Conservation (phyloP, 2,797 vertebrate species). For the Xiphophorus birchmanni region DNA sequence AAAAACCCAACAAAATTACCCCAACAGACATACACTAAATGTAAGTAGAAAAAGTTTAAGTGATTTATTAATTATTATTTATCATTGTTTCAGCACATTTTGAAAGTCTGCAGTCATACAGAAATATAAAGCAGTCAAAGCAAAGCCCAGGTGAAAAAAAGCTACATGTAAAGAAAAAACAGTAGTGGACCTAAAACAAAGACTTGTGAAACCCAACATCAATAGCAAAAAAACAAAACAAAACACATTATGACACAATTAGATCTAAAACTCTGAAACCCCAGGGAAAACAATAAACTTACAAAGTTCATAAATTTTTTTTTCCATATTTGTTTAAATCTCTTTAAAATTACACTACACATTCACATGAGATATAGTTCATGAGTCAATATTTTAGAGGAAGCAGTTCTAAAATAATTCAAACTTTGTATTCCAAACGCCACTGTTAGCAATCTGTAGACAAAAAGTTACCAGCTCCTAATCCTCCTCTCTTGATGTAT, state of each 20-base stretch:
- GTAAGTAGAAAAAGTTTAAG: too few relatives aligned
- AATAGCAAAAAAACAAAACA: not conserved
- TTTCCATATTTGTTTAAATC: not conserved
- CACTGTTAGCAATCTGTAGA: slow-evolving; percentile 14
- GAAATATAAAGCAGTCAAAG: not conserved
- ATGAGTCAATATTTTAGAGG: not conserved
- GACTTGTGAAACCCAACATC: not conserved
- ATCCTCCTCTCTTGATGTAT: slow-evolving; percentile 13
- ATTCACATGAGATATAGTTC: not conserved
- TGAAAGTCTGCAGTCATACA: not conserved
- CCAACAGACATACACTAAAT: too few relatives aligned
- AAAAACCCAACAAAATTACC: too few relatives aligned
- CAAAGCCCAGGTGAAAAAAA: not conserved
- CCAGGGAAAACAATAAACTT: not conserved
- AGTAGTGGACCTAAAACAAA: not conserved
- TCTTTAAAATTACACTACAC: not conserved
- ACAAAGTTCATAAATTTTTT: not conserved
- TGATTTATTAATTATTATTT: too few relatives aligned
- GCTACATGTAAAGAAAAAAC: not conserved
- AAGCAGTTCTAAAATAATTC: not conserved
- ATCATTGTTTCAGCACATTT: not conserved
- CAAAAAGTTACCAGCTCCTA: slow-evolving; percentile 1
- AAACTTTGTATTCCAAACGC: not conserved
- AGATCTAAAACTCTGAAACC: not conserved
- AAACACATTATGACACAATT: not conserved